A percentile compares a stretch with the other conserved stretches of the same genome.
phyloP scores from a whole-genome alignment of 2,888 invertebrate genomes.

The Drosophila demipolita region DNA sequence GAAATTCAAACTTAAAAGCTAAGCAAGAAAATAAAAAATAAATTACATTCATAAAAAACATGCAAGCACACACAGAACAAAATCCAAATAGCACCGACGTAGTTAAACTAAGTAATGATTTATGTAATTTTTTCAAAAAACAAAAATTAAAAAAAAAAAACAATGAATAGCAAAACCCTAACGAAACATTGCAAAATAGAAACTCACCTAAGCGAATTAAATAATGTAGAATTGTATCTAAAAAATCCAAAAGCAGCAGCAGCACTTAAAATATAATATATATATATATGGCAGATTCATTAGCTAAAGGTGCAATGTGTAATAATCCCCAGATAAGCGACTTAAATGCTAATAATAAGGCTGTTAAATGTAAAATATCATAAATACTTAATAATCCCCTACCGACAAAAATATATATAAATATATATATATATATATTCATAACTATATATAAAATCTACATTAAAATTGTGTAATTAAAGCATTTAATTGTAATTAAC shows the following conservation, averaged over 20 bases:
- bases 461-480: conserved; percentile 75
- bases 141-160: conserved; percentile 1
- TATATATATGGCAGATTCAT: conserved; percentile 32
- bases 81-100: conserved; percentile 58
- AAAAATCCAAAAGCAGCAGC: conserved; percentile 35
- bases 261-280: conserved; percentile 55
- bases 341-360: conserved; percentile 83
- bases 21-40: conserved; percentile 13
- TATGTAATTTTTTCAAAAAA: conserved; percentile 55
- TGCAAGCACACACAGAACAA: conserved; percentile 11
- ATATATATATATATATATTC: conserved; percentile 11
- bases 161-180: conserved; percentile 56
- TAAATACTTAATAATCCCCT: conserved; percentile 66
- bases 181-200: conserved; percentile 34
- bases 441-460: conserved; percentile 21
- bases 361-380: conserved; percentile 84
- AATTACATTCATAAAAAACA: conserved; percentile 6
- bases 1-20: conserved; percentile 33
- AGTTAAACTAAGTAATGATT: conserved; percentile 68
- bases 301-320: conserved; percentile 53
- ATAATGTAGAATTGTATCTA: conserved; percentile 42
- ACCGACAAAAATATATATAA: conserved; percentile 19
- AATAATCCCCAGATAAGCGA: conserved; percentile 73
- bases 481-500: conserved; percentile 74
- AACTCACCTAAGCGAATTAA: conserved; percentile 17